Evolutionary conservation across 2,888 invertebrate genomes (phyloP).

Genomic region (Ectropis crepuscularia): DNA sequence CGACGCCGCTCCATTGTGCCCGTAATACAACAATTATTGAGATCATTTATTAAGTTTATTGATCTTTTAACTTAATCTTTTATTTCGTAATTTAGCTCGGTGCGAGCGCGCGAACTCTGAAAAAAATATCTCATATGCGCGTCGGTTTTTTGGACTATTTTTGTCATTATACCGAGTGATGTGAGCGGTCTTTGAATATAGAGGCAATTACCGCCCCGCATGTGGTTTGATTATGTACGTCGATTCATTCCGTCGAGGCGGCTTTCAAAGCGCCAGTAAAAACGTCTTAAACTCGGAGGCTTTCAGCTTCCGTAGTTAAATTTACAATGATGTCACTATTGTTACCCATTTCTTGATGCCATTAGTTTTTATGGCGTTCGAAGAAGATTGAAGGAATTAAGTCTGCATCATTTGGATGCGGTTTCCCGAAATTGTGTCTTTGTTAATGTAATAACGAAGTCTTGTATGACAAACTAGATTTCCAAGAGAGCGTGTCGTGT

Average conservation of each 20-base stretch:
- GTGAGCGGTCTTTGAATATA: slow-evolving; percentile 83
- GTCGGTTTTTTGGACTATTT: slow-evolving; percentile 83
- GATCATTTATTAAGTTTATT: slow-evolving; percentile 86
- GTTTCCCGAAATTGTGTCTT: slow-evolving; percentile 45
- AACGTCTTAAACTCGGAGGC: slow-evolving; percentile 64
- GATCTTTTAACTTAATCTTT: slow-evolving; percentile 85
- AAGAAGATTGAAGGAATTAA: slow-evolving; percentile 47
- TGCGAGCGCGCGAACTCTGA: slow-evolving; percentile 80
- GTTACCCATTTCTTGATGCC: slow-evolving; percentile 59
- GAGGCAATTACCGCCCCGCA: slow-evolving; percentile 84
- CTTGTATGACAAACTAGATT: slow-evolving; percentile 2
- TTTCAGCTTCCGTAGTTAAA: slow-evolving; percentile 82
- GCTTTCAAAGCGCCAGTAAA: slow-evolving; percentile 76
- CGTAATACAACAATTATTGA: slow-evolving; percentile 85
- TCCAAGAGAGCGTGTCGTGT: slow-evolving; percentile 9
- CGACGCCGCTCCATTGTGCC: slow-evolving; percentile 84
- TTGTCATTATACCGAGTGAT: slow-evolving; percentile 85
- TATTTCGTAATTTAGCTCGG: slow-evolving; percentile 84
- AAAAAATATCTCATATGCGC: slow-evolving; percentile 84
- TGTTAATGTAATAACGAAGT: slow-evolving; percentile 13
- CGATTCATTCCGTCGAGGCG: slow-evolving; percentile 76
- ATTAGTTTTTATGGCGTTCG: slow-evolving; percentile 47
- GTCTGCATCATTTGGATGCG: slow-evolving; percentile 48
- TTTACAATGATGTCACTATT: slow-evolving; percentile 75
- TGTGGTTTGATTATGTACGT: slow-evolving; percentile 84